Percentiles rank a stretch among this genome's conserved stretches.
Conservation (phyloP, 2,797 vertebrate species). For the Sternarchorhynchus goeldii region DNA sequence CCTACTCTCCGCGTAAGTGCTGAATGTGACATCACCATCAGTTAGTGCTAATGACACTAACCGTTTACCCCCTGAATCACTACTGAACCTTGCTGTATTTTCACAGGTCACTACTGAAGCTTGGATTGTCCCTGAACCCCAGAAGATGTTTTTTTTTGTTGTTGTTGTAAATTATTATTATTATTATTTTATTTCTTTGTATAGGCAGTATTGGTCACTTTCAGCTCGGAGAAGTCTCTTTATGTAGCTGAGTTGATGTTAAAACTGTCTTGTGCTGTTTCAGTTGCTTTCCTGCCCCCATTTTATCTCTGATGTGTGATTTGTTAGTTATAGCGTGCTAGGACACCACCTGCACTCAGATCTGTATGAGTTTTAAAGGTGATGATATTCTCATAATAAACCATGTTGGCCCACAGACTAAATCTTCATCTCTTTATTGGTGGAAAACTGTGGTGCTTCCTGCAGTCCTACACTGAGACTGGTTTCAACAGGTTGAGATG, state of each 20-base stretch:
- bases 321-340: conserved; percentile 42
- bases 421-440: neutral
- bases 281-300: neutral
- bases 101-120: conserved; percentile 74
- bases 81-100: conserved; percentile 31
- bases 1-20: conserved; percentile 92
- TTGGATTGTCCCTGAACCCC: conserved; percentile 19
- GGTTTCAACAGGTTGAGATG: too few species aligned
- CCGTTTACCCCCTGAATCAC: too few species aligned
- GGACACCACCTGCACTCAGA: conserved; percentile 23
- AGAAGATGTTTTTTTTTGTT: neutral
- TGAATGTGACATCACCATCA: too few species aligned
- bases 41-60: too few species aligned
- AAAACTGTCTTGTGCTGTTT: conserved; percentile 47
- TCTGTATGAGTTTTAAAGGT: conserved; percentile 53
- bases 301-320: conserved; percentile 14
- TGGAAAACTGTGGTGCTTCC: too few species aligned
- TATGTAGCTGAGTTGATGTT: conserved; percentile 22
- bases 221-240: neutral
- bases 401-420: conserved; percentile 48
- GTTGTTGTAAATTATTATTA: neutral
- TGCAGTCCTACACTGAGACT: too few species aligned
- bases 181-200: conserved; percentile 18
- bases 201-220: neutral
- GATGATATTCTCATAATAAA: conserved; percentile 57